Base-by-base conservation (phyloP, 2,113 vertebrate genomes). In the Clarias gariepinus region DNA sequence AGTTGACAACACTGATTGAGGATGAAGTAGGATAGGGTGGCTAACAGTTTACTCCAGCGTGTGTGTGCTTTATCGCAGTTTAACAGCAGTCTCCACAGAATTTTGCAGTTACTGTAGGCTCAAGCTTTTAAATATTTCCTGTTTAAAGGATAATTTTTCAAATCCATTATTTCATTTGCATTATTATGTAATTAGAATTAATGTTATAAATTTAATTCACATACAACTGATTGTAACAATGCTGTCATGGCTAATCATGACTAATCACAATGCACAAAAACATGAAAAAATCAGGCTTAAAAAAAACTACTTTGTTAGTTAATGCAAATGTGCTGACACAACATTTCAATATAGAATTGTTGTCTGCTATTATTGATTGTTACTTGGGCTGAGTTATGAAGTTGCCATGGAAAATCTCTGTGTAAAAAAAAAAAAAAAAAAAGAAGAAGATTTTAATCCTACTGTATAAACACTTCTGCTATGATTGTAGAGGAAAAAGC, bases 1-100 rank as follows among this genome's bases (percentile, higher is more conserved):
- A 90, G 92, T 93, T 92, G 94, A 93, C 80, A 83, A 88, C 88
- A 89, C 87, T 92, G 93, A 94, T 94, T 94, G 94, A 93, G 87
- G 89, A 86, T 66, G 52, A 84, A 85, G 10, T 63, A 81, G 90
- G 85, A 89, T 89, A 74, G 12, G 28, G 11, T 85, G 71, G 87
- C 91, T 33, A 81, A n/a, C 30, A 83, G 80, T 60, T 84, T 83
- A 86, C 89, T 88, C 83, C 90, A 74, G 64, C 85, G 87, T 90
- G 53, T 33, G 30, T 47, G 30, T 63, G 63, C 30, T 63, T 76
- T 76, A 52, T 30, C 1, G 1, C n/a, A 19, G 9, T 60, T 36
- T 30, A 8, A 85, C 55, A 36, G 30, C 30, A 25, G 25, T 28
- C 81, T 52, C 10, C 19, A 74, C 21, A 25, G 36, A 19, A 36